Conservation (phyloP, 2,888 invertebrate genomes). For the Mylabris sibirica region DNA sequence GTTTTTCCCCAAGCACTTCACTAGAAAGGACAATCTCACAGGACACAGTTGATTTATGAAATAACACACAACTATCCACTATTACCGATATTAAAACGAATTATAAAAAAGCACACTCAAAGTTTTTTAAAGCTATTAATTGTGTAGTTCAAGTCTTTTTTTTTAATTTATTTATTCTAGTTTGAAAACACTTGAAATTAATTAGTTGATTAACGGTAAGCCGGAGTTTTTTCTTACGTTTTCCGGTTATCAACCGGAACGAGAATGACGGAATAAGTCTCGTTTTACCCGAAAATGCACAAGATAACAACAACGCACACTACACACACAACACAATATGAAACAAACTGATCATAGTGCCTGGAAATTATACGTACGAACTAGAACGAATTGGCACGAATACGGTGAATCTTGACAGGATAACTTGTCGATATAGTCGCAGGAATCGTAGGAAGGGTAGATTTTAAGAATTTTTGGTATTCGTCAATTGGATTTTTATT, state of each 20-base stretch:
- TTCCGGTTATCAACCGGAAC: no score
- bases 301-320: background rate
- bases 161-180: no score
- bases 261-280: no score
- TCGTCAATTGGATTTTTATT: background rate
- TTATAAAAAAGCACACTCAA: background rate
- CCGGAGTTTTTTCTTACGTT: no score
- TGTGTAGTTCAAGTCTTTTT: no score
- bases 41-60: background rate
- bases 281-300: background rate
- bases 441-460: background rate
- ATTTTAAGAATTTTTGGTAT: background rate
- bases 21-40: background rate
- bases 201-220: no score
- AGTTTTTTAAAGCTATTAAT: background rate
- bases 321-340: background rate
- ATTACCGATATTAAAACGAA: background rate
- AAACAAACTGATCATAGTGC: background rate
- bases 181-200: no score
- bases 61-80: background rate
- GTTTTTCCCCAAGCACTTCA: background rate
- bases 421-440: background rate
- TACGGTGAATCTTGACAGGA: background rate
- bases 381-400: background rate
- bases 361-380: background rate